phyloP scores from a whole-genome alignment of 2,113 vertebrate genomes.

The Rutilus rutilus region DNA sequence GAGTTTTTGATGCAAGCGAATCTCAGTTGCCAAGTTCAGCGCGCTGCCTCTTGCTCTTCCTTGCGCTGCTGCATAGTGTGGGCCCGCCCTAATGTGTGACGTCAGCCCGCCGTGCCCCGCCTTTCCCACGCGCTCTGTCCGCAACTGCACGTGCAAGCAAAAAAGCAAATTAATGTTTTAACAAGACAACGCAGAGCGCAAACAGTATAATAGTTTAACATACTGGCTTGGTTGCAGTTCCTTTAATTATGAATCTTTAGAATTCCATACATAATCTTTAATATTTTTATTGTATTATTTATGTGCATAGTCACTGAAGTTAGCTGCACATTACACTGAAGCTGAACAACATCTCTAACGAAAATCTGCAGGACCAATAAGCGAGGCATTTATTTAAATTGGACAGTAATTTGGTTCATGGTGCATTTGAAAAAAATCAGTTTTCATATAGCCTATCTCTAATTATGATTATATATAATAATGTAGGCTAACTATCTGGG shows the following conservation, averaged over 20 bases:
- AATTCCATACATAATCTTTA: background rate
- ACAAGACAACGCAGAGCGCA: background rate
- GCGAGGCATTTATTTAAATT: background rate
- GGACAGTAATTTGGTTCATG: background rate
- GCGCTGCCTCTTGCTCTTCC: background rate
- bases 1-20: background rate
- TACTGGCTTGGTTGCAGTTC: background rate
- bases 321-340: background rate
- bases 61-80: conserved; percentile 44
- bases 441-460: background rate
- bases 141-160: conserved; percentile 40
- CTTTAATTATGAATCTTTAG: background rate
- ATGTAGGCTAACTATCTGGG: background rate
- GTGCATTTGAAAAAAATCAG: background rate
- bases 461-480: background rate
- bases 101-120: background rate
- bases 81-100: conserved; percentile 42
- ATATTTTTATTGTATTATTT: too few species aligned
- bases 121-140: conserved; percentile 42
- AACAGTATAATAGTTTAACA: background rate
- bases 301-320: too few species aligned
- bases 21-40: conserved; percentile 33
- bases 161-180: background rate
- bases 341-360: background rate
- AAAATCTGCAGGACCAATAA: background rate